Conservation (phyloP, 2,113 vertebrate species). For the Triplophysa tibetana region DNA sequence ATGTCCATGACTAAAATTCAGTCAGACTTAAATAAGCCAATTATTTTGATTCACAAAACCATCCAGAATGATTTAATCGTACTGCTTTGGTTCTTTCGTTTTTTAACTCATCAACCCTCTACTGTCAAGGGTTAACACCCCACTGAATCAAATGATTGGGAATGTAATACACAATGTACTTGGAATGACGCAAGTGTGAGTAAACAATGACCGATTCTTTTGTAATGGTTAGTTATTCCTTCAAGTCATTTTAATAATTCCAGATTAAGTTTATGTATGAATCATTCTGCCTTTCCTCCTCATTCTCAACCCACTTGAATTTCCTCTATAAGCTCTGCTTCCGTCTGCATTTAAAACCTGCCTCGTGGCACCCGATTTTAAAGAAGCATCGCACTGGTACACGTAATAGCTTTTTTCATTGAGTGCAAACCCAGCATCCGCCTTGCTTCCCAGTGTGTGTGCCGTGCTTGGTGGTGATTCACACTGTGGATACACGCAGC, state of each 20-base stretch:
- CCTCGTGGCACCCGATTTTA: slow-evolving; percentile 30
- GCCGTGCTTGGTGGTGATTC: slow-evolving; percentile 23
- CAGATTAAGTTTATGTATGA: not conserved
- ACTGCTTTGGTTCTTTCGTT: no score
- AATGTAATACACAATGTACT: no score
- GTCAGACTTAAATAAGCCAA: no score
- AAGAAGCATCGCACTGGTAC: slow-evolving; percentile 21
- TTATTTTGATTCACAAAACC: no score
- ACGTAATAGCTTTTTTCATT: slow-evolving; percentile 35
- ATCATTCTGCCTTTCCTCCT: slow-evolving; percentile 10
- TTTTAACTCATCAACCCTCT: no score
- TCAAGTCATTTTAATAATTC: not conserved
- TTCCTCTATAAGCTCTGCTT: slow-evolving; percentile 32
- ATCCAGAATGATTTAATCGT: no score
- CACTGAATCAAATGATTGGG: no score
- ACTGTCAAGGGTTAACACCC: no score
- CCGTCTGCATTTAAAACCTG: slow-evolving; percentile 40
- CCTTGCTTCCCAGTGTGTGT: slow-evolving; percentile 38
- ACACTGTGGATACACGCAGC: slow-evolving; percentile 26
- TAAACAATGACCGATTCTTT: not conserved
- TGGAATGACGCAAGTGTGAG: not conserved
- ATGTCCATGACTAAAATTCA: no score
- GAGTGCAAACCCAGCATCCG: slow-evolving; percentile 35
- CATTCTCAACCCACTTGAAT: slow-evolving; percentile 11
- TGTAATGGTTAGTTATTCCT: not conserved